Conservation (phyloP, 2,888 invertebrate species). For the Leptothorax acervorum region DNA sequence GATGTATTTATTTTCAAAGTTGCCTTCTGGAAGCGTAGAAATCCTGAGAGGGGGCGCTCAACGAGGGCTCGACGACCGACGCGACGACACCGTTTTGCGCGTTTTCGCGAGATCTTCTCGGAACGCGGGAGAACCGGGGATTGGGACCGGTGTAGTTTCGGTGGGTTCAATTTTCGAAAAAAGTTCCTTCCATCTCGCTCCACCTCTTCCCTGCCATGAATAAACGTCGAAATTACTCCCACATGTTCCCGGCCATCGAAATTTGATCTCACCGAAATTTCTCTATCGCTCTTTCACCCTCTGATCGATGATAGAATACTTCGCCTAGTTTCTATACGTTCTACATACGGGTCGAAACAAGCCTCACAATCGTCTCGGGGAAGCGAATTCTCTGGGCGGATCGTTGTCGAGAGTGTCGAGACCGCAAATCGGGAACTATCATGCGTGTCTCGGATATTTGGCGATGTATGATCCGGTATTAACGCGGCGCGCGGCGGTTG, state of each 20-base stretch:
- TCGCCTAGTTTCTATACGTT: constrained; percentile 41
- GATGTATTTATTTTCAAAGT: constrained; percentile 50
- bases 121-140: neutral
- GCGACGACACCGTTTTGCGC: neutral
- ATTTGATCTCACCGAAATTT: constrained; percentile 30
- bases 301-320: neutral
- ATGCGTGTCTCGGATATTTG: constrained; percentile 4
- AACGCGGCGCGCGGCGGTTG: neutral
- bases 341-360: constrained; percentile 37
- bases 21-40: constrained; percentile 38
- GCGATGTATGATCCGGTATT: constrained; percentile 8
- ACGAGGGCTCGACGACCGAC: neutral
- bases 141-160: neutral
- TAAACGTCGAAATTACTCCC: constrained; percentile 1
- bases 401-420: constrained; percentile 26
- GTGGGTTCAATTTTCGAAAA: neutral
- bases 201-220: neutral
- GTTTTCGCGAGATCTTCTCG: neutral
- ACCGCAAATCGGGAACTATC: constrained; percentile 33
- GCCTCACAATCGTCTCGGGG: constrained; percentile 18
- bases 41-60: neutral
- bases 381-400: neutral
- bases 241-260: neutral
- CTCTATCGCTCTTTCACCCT: neutral
- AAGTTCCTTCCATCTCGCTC: neutral